phyloP scores from a whole-genome alignment of 1,140 invertebrate genomes.

The Leptopilina clavipes region DNA sequence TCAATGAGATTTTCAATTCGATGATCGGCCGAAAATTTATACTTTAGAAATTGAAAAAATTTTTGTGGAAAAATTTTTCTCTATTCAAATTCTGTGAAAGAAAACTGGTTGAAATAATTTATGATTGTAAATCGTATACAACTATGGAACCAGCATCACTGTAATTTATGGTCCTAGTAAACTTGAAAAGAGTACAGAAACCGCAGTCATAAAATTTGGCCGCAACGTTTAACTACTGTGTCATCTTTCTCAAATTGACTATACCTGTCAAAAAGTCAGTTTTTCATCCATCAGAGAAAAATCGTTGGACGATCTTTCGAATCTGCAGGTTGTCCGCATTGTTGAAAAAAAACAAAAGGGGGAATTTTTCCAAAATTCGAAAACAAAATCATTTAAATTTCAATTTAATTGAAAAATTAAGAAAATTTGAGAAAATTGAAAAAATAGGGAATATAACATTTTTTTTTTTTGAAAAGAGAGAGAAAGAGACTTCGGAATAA shows the following conservation, averaged over 20 bases:
- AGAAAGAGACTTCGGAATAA: too few relatives aligned
- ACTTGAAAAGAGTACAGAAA: constrained; percentile 56
- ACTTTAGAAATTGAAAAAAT: not conserved
- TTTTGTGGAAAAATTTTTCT: not conserved
- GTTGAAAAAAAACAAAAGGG: too few relatives aligned
- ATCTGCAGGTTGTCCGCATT: too few relatives aligned
- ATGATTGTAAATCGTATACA: not conserved
- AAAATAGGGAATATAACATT: too few relatives aligned
- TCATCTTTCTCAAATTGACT: constrained; percentile 40
- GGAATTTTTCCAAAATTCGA: too few relatives aligned
- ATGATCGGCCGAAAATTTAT: too few relatives aligned
- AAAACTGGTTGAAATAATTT: not conserved
- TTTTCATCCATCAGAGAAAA: not conserved
- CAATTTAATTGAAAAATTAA: too few relatives aligned
- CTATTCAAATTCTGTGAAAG: not conserved
- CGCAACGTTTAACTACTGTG: constrained; percentile 51
- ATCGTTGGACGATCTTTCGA: not conserved
- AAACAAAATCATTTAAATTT: too few relatives aligned
- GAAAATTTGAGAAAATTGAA: not conserved
- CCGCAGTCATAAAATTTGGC: constrained; percentile 62
- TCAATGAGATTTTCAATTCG: not conserved
- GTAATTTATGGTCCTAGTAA: constrained; percentile 55
- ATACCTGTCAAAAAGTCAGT: constrained; percentile 31
- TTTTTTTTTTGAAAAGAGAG: too few relatives aligned
- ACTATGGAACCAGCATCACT: constrained; percentile 16